Percentiles rank a stretch among this genome's conserved stretches.
These are phyloP conservation scores for Prorops nasuta DNA, from an alignment of 1,140 invertebrate genomes.

Conservation along the genomic window DNA sequence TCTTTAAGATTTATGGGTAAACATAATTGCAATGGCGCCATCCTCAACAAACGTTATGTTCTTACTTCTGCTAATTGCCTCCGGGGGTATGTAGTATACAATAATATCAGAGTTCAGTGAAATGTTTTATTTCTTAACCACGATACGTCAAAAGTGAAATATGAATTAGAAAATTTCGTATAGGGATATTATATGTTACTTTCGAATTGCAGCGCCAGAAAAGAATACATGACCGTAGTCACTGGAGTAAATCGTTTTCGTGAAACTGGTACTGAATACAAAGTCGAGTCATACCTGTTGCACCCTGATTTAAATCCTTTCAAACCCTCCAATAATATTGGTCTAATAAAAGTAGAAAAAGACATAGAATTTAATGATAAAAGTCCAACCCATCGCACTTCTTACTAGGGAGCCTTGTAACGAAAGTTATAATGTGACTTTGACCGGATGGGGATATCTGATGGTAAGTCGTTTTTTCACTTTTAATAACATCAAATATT, in stretches of 20 bases:
- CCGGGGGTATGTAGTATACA: too few relatives aligned
- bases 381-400: conserved; percentile 37
- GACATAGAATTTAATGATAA: conserved; percentile 32
- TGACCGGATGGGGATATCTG: conserved; percentile 61
- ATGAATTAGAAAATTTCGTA: too few relatives aligned
- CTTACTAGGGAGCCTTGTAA: conserved; percentile 11
- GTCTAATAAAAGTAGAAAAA: conserved; percentile 46
- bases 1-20: conserved; percentile 45
- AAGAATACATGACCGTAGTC: conserved; percentile 25
- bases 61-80: conserved; percentile 64
- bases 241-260: conserved; percentile 34
- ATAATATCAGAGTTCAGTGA: too few relatives aligned
- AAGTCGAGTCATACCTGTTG: conserved; percentile 28
- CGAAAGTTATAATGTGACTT: conserved; percentile 14
- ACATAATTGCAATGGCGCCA: conserved; percentile 60
- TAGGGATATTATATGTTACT: too few relatives aligned
- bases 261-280: conserved; percentile 30
- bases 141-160: too few relatives aligned
- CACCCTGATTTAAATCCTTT: conserved; percentile 42
- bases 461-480: too few relatives aligned
- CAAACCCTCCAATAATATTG: conserved; percentile 54
- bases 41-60: conserved; percentile 55
- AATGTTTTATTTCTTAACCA: too few relatives aligned
- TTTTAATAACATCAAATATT: too few relatives aligned
- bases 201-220: too few relatives aligned